Percentiles rank a stretch among this genome's conserved stretches.
These are phyloP conservation scores for Halictus rubicundus DNA, from an alignment of 1,140 invertebrate genomes.

Conservation along the genomic window DNA sequence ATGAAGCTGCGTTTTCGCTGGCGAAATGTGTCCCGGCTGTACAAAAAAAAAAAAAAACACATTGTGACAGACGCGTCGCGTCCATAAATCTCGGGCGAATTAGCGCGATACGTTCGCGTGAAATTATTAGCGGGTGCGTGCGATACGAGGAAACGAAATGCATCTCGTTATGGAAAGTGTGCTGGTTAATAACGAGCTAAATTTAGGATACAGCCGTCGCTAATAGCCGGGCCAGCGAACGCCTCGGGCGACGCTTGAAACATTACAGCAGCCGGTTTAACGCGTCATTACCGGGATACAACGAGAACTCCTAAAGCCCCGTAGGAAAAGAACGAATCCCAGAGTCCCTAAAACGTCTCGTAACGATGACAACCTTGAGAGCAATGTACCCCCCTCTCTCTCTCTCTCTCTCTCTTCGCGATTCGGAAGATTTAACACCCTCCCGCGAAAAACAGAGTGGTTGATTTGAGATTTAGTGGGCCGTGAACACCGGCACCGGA, in stretches of 20 bases:
- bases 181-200: neutral
- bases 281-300: slow-evolving; percentile 11
- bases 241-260: neutral
- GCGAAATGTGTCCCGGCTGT: no score
- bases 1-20: no score
- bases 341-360: neutral
- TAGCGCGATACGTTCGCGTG: no score
- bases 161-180: neutral
- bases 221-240: neutral
- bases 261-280: slow-evolving; percentile 1
- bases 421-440: slow-evolving; percentile 46
- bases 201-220: neutral
- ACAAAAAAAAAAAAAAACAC: no score
- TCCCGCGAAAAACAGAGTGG: slow-evolving; percentile 53
- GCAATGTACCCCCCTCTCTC: no score
- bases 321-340: neutral
- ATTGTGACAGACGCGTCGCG: no score
- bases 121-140: no score
- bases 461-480: slow-evolving; percentile 61
- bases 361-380: neutral
- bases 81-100: no score
- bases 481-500: slow-evolving; percentile 48
- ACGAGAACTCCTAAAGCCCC: neutral
- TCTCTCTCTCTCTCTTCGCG: neutral
- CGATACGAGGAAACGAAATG: neutral